Evolutionary conservation across 2,797 vertebrate species (phyloP).

Genomic region (Morus bassanus): DNA sequence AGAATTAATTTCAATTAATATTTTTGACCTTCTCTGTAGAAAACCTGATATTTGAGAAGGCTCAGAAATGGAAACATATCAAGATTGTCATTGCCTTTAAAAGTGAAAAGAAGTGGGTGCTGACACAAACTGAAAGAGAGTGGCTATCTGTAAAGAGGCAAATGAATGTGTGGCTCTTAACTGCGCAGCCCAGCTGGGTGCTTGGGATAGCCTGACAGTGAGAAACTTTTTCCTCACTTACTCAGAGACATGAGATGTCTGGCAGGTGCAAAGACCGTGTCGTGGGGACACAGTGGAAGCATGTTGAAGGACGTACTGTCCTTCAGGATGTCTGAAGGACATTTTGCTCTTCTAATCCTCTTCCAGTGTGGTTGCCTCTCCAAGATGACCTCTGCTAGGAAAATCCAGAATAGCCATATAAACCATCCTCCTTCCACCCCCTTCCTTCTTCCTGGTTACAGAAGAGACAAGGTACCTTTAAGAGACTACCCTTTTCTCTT

Average conservation of each 20-base stretch:
- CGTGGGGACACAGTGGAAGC: not conserved
- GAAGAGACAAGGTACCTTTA: not conserved
- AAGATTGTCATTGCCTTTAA: not conserved
- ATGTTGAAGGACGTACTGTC: not conserved
- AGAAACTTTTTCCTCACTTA: not conserved
- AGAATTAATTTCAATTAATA: slow-evolving; percentile 24
- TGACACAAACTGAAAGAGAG: not conserved
- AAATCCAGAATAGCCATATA: not conserved
- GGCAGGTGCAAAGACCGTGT: not conserved
- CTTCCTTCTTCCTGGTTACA: not conserved
- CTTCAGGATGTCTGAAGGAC: not conserved
- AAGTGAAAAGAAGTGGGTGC: not conserved
- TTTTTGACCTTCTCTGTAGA: not conserved
- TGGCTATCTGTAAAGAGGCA: not conserved
- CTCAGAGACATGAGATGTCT: not conserved
- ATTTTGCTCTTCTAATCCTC: not conserved
- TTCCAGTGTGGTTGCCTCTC: not conserved
- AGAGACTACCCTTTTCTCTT: not conserved
- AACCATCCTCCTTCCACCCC: not conserved
- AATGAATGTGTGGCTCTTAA: not conserved
- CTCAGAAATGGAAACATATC: not conserved
- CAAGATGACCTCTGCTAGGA: not conserved
- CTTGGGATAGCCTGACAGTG: not conserved
- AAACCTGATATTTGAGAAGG: not conserved
- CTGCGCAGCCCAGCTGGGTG: fast-evolving